Evolutionary conservation across 2,888 invertebrate genomes (phyloP), one percentile per base, ranked within the genome.

Genomic region (Cinara cedri): DNA sequence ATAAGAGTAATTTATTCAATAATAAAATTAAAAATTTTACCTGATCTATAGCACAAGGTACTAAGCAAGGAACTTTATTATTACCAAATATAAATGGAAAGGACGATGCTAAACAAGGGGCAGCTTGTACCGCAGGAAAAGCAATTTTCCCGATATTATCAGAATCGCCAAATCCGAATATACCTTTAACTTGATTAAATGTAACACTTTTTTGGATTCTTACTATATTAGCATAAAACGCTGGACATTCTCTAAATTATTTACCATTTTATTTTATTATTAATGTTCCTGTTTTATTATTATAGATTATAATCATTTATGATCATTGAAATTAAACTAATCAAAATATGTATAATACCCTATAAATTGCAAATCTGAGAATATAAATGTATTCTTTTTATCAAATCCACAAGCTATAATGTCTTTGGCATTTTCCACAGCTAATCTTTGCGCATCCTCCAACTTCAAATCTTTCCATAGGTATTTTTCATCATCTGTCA

Each of bases 11-110:
- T 51, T 51, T 16, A n/a, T n/a, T n/a, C n/a, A n/a, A n/a, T n/a
- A n/a, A n/a, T n/a, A n/a, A 3, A 51, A 24, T 68, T 26, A 26
- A n/a, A n/a, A 71, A 46, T 66, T 65, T 81, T 84, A 89, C 90
- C 87, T 99, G 99, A 88, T 99, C 99, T 83, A 99, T 99, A 11
- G 97, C 99, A 87, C 99, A 99, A 0, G 99, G 99, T 82, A 99
- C 97, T 3, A 97, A 88, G 84, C 93, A 93, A 4, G 90, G 91
- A 66, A 96, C 88, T 84, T 92, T 91, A 84, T 91, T 90, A 72
- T 90, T 88, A 0, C 90, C 91, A 86, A 98, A 98, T 84, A 98
- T 95, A 82, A 92, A 91, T 0, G 98, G 98, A 86, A 97, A 96
- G 13, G 94, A 92, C 1, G 92, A 92, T 0, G 94, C 94, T 83